Base-by-base conservation (phyloP, 2,888 invertebrate species). In the Plemyria rubiginata region DNA sequence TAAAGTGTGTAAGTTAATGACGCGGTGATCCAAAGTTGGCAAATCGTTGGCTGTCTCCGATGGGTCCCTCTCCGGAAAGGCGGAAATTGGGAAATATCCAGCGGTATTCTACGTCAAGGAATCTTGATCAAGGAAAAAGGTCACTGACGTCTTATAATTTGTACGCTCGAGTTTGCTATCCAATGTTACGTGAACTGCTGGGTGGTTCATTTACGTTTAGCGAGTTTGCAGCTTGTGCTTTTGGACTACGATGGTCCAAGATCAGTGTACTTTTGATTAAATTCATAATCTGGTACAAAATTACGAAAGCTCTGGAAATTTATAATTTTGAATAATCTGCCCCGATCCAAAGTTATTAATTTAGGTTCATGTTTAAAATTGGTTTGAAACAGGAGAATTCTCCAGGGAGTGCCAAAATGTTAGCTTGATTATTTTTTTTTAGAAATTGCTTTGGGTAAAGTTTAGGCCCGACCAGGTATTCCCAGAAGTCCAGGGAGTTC, bases 21-120 rank as follows among this genome's bases (percentile, higher is more conserved):
- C 68, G 76, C 76, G 75, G 71, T 76, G 77, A 78, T 77, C 79
- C 84, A 83, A 82, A 84, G 81, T 84, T 83, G 83, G 81, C 83
- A 84, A 87, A 86, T 87, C 86, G 80, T 79, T 77, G 78, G 73
- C 76, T 78, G 83, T 83, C 81, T 86, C 85, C 86, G 82, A 74
- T 75, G 77, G 76, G 76, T 77, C 77, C 74, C 73, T 71, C 71
- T 70, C 77, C 83, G 86, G 86, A 85, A 82, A 84, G 82, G 73
- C 83, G 86, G 86, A 86, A 83, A 86, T 86, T 82, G 82, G 78
- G 79, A 83, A 80, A 80, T 82, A 81, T 79, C 79, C 76, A 78
- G 74, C 70, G 74, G 74, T 72, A 71, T 71, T 70, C 65, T 63
- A 66, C 74, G 75, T 68, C 75, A 73, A 72, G 70, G 70, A 71